A percentile compares a stretch with the other conserved stretches of the same genome.
Evolutionary conservation across 2,888 invertebrate species (phyloP).

Genomic region (Therioaphis trifolii): DNA sequence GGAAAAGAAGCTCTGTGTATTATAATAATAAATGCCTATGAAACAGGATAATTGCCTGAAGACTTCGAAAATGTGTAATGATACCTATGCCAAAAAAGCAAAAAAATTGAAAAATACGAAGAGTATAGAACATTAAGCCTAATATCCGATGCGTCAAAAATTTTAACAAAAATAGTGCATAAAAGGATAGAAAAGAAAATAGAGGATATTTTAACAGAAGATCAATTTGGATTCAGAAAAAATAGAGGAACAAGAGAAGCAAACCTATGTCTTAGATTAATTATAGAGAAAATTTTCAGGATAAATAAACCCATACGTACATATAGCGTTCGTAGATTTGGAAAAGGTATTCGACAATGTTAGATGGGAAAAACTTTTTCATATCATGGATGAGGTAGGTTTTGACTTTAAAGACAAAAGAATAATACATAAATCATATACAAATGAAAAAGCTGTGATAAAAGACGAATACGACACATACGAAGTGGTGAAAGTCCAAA

Average conservation of each 20-base stretch:
- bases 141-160: slow-evolving; percentile 33
- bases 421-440: slow-evolving; percentile 6
- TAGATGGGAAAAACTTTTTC: too few relatives aligned
- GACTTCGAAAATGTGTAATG: slow-evolving; percentile 47
- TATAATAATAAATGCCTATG: slow-evolving; percentile 42
- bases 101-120: slow-evolving; percentile 41
- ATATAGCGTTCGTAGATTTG: background rate
- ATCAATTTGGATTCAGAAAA: slow-evolving; percentile 11
- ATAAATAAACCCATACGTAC: too few relatives aligned
- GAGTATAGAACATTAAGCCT: slow-evolving; percentile 43
- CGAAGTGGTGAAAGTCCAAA: slow-evolving; percentile 16
- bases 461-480: slow-evolving; percentile 18
- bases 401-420: slow-evolving; percentile 22
- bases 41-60: slow-evolving; percentile 52
- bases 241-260: background rate
- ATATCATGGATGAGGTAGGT: background rate
- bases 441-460: slow-evolving; percentile 11
- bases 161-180: slow-evolving; percentile 47
- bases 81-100: slow-evolving; percentile 51
- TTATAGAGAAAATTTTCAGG: background rate
- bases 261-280: background rate
- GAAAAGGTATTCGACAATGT: background rate
- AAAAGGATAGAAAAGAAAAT: slow-evolving; percentile 48
- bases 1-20: slow-evolving; percentile 27
- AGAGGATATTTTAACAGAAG: slow-evolving; percentile 39